Percentiles rank a stretch among this genome's conserved stretches.
phyloP scores from a whole-genome alignment of 2,888 invertebrate genomes.

The Hirtodrosophila histrioides region DNA sequence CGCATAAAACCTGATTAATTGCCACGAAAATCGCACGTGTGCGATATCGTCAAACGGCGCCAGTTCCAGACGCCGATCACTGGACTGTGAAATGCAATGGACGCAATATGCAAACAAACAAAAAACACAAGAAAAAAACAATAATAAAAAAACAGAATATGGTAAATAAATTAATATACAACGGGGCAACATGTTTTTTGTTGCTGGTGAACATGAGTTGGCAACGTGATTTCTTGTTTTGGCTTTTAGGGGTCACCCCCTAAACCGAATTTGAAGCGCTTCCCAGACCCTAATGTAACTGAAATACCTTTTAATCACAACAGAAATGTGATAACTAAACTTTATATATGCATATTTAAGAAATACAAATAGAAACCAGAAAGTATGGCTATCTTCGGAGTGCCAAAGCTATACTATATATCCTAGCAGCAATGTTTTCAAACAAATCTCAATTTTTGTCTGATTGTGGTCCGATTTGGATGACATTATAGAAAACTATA shows the following conservation, averaged over 20 bases:
- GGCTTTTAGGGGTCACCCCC: slow-evolving; percentile 9
- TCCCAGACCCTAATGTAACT: background rate
- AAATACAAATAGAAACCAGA: no score
- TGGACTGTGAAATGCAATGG: slow-evolving; percentile 78
- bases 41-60: slow-evolving; percentile 67
- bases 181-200: slow-evolving; percentile 28
- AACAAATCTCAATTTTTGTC: no score
- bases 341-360: no score
- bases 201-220: slow-evolving; percentile 37
- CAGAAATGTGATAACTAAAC: no score
- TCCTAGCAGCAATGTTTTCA: no score
- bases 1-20: slow-evolving; percentile 62
- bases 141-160: slow-evolving; percentile 18
- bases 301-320: background rate
- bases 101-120: slow-evolving; percentile 37
- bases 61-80: slow-evolving; percentile 73
- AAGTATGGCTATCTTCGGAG: no score
- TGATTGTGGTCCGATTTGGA: no score
- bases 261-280: slow-evolving; percentile 3
- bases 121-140: slow-evolving; percentile 6
- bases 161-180: slow-evolving; percentile 14
- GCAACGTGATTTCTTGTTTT: slow-evolving; percentile 63
- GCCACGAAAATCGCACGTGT: slow-evolving; percentile 80
- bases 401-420: no score
- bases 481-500: no score